These are phyloP conservation scores for Drosophila nr. perissopoda DNA, from an alignment of 2,888 invertebrate genomes.

Conservation along the genomic window DNA sequence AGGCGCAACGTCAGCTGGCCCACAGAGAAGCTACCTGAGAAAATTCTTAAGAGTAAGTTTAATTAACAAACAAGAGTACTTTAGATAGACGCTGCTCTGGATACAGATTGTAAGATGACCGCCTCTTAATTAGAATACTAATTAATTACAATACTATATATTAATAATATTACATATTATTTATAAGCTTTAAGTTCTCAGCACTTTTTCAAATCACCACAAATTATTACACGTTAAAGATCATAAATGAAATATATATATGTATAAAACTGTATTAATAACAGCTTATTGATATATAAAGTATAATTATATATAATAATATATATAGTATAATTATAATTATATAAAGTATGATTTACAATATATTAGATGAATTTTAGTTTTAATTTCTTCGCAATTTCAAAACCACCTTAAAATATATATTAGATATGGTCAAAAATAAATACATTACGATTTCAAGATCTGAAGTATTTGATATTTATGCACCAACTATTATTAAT, in stretches of 20 bases:
- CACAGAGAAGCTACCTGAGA: constrained; percentile 46
- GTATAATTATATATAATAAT: no score
- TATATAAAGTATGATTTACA: not conserved
- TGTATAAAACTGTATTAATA: not conserved
- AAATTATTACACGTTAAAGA: no score
- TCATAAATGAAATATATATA: no score
- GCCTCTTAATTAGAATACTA: not conserved
- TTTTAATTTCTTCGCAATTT: not conserved
- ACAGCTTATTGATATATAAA: not conserved
- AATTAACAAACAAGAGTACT: not conserved
- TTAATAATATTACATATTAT: no score
- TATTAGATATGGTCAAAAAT: not conserved
- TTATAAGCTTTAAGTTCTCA: not conserved
- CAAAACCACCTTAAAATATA: not conserved
- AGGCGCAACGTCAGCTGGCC: constrained; percentile 50
- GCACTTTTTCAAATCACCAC: not conserved
- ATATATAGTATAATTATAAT: no score
- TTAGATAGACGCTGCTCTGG: not conserved
- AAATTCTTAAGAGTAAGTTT: not conserved
- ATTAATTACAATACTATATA: no score
- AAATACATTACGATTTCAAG: not conserved
- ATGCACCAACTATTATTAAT: no score
- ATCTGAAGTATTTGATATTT: no score
- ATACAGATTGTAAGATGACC: not conserved
- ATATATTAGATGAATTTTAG: not conserved